These are phyloP conservation scores for Hormaphis cornu DNA, from an alignment of 1,140 invertebrate species.

Conservation along the genomic window DNA sequence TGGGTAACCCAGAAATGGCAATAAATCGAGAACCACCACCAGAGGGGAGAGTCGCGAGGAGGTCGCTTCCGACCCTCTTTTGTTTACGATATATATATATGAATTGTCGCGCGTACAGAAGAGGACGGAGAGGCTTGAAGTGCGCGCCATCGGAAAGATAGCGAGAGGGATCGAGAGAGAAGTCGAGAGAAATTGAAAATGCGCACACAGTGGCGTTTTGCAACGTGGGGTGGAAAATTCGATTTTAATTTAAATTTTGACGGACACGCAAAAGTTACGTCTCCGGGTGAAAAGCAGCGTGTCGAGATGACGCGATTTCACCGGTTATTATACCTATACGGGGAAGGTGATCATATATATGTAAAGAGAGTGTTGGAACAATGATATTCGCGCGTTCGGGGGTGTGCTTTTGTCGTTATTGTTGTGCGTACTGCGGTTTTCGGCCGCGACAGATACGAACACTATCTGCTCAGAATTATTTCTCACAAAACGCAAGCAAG, in stretches of 20 bases:
- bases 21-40: conserved; percentile 17
- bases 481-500: no score
- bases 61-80: conserved; percentile 13
- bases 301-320: conserved; percentile 3
- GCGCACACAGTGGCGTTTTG: background rate
- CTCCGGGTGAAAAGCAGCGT: background rate
- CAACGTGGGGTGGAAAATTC: conserved; percentile 21
- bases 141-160: background rate
- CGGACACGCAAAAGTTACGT: conserved; percentile 12
- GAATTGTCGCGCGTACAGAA: no score
- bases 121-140: conserved; percentile 11
- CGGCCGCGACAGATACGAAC: no score
- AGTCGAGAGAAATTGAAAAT: background rate
- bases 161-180: background rate
- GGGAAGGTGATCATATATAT: background rate
- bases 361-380: background rate
- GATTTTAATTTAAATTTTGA: conserved; percentile 27
- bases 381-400: background rate
- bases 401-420: conserved; percentile 11
- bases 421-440: no score
- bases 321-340: background rate
- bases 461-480: no score
- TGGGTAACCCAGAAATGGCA: conserved; percentile 13
- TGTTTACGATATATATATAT: conserved; percentile 25
- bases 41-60: conserved; percentile 8